These are phyloP conservation scores for Semnornis frantzii DNA, from an alignment of 2,113 vertebrate genomes.

Conservation along the genomic window DNA sequence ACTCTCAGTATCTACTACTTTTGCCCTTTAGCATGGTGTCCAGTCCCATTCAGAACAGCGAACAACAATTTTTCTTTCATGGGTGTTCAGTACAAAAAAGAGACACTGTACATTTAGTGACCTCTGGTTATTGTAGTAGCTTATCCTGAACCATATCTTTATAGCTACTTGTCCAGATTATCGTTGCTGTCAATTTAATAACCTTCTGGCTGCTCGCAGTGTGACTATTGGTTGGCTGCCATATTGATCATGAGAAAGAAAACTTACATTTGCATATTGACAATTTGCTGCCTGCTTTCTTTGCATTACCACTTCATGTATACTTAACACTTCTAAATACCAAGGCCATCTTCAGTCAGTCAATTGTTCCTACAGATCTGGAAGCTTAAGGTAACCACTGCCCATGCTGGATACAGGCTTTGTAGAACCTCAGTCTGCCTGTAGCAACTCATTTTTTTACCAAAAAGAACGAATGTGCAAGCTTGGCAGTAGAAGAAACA, in stretches of 20 bases:
- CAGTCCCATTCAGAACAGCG: not conserved
- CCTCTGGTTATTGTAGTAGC: not conserved
- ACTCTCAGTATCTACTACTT: not conserved
- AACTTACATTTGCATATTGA: not conserved
- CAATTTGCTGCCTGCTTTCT: not conserved
- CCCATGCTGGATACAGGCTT: not conserved
- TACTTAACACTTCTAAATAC: constrained; percentile 9
- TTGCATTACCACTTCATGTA: not conserved
- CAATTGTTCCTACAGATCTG: not conserved
- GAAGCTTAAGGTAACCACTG: not conserved
- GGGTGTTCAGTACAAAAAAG: not conserved
- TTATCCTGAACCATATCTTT: not conserved
- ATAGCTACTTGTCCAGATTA: not conserved
- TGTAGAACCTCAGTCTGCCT: not conserved
- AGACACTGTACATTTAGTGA: not conserved
- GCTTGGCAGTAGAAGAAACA: not conserved
- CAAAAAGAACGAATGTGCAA: not conserved
- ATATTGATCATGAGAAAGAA: not conserved
- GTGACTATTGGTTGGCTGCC: not conserved
- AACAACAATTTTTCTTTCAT: not conserved
- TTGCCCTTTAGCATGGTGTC: not conserved
- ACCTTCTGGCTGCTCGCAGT: not conserved
- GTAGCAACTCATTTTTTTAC: not conserved
- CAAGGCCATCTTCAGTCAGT: not conserved
- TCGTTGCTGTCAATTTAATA: not conserved